Evolutionary conservation across 35 echinoderm and acorn worm species (phyloP).

Genomic region (Diadema setosum): DNA sequence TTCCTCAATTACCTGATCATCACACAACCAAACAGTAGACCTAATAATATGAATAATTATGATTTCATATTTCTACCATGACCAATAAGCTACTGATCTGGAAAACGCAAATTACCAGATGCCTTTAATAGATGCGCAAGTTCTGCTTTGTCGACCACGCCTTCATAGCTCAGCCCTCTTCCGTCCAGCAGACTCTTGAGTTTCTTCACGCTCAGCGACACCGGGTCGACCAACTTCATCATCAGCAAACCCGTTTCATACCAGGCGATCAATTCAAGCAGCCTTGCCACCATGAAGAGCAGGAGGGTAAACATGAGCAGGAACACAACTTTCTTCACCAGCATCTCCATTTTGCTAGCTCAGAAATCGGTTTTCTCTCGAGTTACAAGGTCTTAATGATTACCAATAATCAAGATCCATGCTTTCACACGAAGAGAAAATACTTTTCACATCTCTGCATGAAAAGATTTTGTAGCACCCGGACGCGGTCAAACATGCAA

Average conservation of each 20-base stretch:
- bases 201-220: slow-evolving; percentile 86
- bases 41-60: neutral
- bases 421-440: too few relatives aligned
- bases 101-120: slow-evolving; percentile 66
- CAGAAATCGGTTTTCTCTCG: too few relatives aligned
- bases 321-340: slow-evolving; percentile 49
- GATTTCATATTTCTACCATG: neutral
- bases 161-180: slow-evolving; percentile 80
- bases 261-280: slow-evolving; percentile 74
- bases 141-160: slow-evolving; percentile 80
- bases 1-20: too few relatives aligned
- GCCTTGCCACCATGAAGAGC: slow-evolving; percentile 53
- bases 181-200: slow-evolving; percentile 82
- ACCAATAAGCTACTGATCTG: neutral
- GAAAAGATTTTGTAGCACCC: too few relatives aligned
- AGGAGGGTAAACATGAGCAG: slow-evolving; percentile 66
- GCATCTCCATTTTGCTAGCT: slow-evolving; percentile 14
- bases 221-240: slow-evolving; percentile 74
- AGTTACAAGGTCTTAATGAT: too few relatives aligned
- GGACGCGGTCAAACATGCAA: too few relatives aligned
- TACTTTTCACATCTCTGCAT: too few relatives aligned
- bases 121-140: slow-evolving; percentile 53
- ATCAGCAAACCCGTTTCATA: slow-evolving; percentile 90
- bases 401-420: too few relatives aligned
- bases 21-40: too few relatives aligned